A percentile compares a stretch with the other conserved stretches of the same genome.
Conservation (phyloP, 1,140 invertebrate genomes). For the Coelopa frigida region DNA sequence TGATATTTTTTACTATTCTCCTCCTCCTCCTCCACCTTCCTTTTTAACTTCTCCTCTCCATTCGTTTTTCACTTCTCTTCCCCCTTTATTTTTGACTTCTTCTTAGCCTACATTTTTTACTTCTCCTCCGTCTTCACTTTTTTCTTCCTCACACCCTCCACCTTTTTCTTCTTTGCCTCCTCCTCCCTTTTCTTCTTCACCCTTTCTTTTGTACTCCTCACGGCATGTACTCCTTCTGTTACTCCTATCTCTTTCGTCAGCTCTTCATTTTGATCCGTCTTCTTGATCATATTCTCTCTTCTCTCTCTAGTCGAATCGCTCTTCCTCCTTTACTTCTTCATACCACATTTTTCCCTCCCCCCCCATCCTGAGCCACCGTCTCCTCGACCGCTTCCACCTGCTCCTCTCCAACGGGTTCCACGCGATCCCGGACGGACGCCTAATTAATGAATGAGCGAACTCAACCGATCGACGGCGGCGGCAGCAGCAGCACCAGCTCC, state of each 20-base stretch:
- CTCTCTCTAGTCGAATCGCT: not conserved
- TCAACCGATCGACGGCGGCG: no score
- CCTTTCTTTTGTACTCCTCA: no score
- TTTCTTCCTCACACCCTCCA: not conserved
- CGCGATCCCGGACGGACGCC: no score
- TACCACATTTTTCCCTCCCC: not conserved
- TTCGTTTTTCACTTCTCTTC: not conserved
- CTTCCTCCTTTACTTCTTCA: not conserved
- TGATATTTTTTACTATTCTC: not conserved
- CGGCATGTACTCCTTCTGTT: no score
- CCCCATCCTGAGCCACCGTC: not conserved
- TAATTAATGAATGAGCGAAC: no score
- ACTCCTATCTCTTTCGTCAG: not conserved
- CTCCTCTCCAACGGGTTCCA: no score
- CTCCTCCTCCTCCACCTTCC: not conserved
- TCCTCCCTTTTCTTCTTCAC: no score
- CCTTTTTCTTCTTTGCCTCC: not conserved
- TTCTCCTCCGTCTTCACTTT: not conserved
- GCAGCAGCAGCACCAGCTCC: no score
- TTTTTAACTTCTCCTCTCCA: not conserved
- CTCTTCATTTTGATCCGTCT: not conserved
- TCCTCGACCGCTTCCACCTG: not conserved
- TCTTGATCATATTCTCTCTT: not conserved
- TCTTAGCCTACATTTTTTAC: not conserved
- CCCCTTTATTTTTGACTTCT: not conserved